Evolutionary conservation across 1,140 invertebrate genomes (phyloP).

Genomic region (Steinernema khuongi): DNA sequence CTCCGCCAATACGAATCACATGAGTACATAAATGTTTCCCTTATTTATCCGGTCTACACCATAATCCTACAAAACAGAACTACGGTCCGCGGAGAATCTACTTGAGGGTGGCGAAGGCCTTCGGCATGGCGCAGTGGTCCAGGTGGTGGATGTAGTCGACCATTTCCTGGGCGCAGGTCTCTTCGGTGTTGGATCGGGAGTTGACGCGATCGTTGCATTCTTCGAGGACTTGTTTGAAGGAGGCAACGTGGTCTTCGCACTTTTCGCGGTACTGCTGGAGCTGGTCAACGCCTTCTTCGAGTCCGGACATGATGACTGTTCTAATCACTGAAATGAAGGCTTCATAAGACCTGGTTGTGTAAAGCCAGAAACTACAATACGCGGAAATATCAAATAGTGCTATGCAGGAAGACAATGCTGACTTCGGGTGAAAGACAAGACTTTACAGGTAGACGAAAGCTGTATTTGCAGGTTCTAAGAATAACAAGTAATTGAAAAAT

Average conservation of each 20-base stretch:
- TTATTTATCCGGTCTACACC: background rate
- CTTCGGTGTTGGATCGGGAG: constrained; percentile 46
- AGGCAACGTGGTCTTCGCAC: constrained; percentile 43
- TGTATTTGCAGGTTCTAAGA: too few relatives aligned
- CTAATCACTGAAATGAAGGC: background rate
- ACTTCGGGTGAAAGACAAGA: too few relatives aligned
- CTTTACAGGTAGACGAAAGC: too few relatives aligned
- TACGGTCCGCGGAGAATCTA: constrained; percentile 26
- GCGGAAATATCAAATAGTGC: background rate
- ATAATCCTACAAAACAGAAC: constrained; percentile 8
- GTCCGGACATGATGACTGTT: constrained; percentile 17
- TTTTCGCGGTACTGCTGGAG: constrained; percentile 48
- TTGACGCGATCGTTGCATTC: constrained; percentile 54
- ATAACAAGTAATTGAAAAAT: too few relatives aligned
- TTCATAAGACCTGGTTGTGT: background rate
- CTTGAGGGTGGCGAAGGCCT: constrained; percentile 51
- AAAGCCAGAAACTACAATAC: background rate
- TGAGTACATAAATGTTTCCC: background rate
- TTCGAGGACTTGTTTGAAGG: constrained; percentile 52
- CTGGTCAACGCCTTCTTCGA: constrained; percentile 50
- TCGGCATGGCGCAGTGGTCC: constrained; percentile 55
- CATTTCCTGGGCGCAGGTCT: constrained; percentile 48
- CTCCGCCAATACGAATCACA: background rate
- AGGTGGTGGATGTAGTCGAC: constrained; percentile 52
- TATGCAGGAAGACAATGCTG: too few relatives aligned